phyloP scores from a whole-genome alignment of 2,113 vertebrate species.

The Corythoichthys intestinalis region DNA sequence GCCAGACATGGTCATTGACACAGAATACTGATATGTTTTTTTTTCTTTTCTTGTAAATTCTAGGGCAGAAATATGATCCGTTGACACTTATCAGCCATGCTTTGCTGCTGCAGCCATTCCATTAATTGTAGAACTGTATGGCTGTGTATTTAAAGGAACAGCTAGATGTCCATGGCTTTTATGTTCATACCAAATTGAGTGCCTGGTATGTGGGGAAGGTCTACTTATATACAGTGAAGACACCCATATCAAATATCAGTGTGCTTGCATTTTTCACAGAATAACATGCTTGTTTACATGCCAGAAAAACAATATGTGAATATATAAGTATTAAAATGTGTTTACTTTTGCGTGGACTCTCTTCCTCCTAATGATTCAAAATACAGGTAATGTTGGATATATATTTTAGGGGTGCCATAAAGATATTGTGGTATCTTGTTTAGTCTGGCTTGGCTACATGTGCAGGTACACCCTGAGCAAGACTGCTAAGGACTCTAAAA shows the following conservation, averaged over 20 bases:
- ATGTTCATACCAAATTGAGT: background rate
- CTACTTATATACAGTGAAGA: background rate
- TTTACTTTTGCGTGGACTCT: background rate
- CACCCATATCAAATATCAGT: background rate
- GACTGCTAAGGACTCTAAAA: too few relatives aligned
- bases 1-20: conserved; percentile 49
- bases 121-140: conserved; percentile 16
- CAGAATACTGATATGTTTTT: conserved; percentile 63
- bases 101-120: conserved; percentile 31
- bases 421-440: too few relatives aligned
- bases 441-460: too few relatives aligned
- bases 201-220: background rate
- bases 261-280: background rate
- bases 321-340: background rate
- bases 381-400: background rate
- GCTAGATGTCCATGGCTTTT: background rate
- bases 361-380: background rate
- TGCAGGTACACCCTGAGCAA: too few relatives aligned
- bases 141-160: conserved; percentile 39
- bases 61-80: conserved; percentile 55
- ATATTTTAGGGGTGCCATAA: too few relatives aligned
- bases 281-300: background rate
- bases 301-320: background rate
- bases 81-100: conserved; percentile 45
- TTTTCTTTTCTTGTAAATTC: conserved; percentile 31